Base-by-base conservation (phyloP, 35 echinoderm and acorn worm species). In the Anneissia japonica region DNA sequence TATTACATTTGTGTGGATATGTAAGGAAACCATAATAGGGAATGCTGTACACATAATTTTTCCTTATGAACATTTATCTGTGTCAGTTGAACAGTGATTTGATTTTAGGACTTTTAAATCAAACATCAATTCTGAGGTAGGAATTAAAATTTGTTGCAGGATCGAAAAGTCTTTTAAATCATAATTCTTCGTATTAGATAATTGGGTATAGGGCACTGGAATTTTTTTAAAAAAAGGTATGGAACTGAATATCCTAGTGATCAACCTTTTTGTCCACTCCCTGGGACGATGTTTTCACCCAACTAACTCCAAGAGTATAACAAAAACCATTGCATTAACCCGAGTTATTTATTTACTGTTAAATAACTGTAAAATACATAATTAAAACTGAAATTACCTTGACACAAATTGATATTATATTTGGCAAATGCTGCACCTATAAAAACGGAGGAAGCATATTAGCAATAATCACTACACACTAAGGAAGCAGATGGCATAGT, bases 401-500 rank as follows among this genome's bases (percentile, higher is more conserved):
- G 19, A 92, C 36, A 41, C 85, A 82, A 0, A 84, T 87, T 4
- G 80, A 75, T 35, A 92, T 84, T 26, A 92, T 83, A 32, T 64
- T 77, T 9, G 85, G 34, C n/a, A 87, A 46, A 88, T 92, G 91
- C n/a, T 88, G 91, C 17, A 82, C 81, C 91, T 92, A 81, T 5
- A 34, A 23, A 77, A 3, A 45, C 0, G 82, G 38, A 55, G 86
- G 34, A 6, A 29, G 38, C 45, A 36, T 51, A n/a, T 82, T 7
- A 83, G 0, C 74, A 40, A 55, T 38, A 55, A 26, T 5, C 14
- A 46, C 32, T 21, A 16, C 4, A 35, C n/a, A 72, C 23, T 28
- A 19, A n/a, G 13, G n/a, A n/a, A n/a, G n/a, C n/a, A n/a, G n/a
- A n/a, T n/a, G n/a, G n/a, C n/a, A n/a, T n/a, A n/a, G n/a, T n/a